Conservation (phyloP, 2,797 vertebrate genomes). For the Dromococcyx pavoninus region DNA sequence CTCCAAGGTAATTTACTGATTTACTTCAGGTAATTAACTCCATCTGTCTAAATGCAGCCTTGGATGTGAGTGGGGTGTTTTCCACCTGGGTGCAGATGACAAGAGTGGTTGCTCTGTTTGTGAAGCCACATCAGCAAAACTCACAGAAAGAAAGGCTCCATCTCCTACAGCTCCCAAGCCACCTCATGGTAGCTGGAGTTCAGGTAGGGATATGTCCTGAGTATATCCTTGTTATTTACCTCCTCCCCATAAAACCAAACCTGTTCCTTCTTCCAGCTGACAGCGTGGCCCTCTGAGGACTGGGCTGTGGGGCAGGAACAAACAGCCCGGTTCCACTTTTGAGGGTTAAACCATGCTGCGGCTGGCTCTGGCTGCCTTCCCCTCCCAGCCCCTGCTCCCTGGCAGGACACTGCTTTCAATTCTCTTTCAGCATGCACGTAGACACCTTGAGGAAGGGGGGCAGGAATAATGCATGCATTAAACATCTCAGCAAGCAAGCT, state of each 20-base stretch:
- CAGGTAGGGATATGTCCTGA: background rate
- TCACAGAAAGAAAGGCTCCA: background rate
- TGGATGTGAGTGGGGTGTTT: background rate
- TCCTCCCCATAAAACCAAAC: background rate
- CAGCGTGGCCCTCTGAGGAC: background rate
- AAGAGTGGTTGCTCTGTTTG: background rate
- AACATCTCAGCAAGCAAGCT: background rate
- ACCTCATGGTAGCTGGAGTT: background rate
- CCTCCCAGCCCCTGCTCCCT: background rate
- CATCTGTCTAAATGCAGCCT: background rate
- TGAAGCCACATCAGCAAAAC: background rate
- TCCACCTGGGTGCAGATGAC: background rate
- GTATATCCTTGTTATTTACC: background rate
- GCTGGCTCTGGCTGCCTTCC: background rate
- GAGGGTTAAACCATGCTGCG: accelerated
- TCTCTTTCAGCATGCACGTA: background rate
- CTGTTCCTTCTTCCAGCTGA: background rate
- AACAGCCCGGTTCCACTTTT: background rate
- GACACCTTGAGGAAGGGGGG: background rate
- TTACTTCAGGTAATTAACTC: conserved; percentile 20
- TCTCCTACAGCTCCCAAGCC: background rate
- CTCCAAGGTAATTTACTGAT: background rate
- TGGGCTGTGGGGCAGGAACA: background rate
- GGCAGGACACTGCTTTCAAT: background rate
- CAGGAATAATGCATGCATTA: background rate